Conservation (phyloP, 2,888 invertebrate species). For the Apotomis turbidana region DNA sequence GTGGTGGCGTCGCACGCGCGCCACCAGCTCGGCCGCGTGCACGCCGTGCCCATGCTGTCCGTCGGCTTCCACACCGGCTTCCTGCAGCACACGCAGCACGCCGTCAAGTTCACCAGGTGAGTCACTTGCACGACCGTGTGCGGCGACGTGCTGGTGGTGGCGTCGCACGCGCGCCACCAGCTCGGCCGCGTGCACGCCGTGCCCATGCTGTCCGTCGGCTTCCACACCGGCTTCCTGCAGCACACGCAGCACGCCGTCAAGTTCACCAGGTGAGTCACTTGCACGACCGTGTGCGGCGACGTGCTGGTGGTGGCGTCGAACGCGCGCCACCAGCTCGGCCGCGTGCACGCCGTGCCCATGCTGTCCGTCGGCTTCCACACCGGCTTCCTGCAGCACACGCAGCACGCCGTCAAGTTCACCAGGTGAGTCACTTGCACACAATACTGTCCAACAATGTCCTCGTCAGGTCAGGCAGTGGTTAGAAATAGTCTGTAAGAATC, state of each 20-base stretch:
- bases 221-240: conserved; percentile 94
- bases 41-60: conserved; percentile 93
- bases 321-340: conserved; percentile 93
- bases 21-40: conserved; percentile 92
- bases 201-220: conserved; percentile 93
- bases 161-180: conserved; percentile 94
- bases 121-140: conserved; percentile 86
- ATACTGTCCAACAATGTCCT: no score
- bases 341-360: conserved; percentile 92
- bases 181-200: conserved; percentile 92
- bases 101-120: conserved; percentile 88
- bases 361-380: conserved; percentile 95
- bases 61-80: conserved; percentile 96
- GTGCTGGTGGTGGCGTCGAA: conserved; percentile 92
- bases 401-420: conserved; percentile 89
- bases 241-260: conserved; percentile 89
- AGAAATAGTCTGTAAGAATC: no score
- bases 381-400: conserved; percentile 90
- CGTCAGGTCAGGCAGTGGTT: no score
- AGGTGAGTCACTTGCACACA: conserved; percentile 80
- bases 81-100: conserved; percentile 88
- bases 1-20: conserved; percentile 93
- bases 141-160: conserved; percentile 92
- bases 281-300: conserved; percentile 93
- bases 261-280: conserved; percentile 83